Evolutionary conservation across 2,888 invertebrate genomes (phyloP).

Genomic region (Congeria kusceri): DNA sequence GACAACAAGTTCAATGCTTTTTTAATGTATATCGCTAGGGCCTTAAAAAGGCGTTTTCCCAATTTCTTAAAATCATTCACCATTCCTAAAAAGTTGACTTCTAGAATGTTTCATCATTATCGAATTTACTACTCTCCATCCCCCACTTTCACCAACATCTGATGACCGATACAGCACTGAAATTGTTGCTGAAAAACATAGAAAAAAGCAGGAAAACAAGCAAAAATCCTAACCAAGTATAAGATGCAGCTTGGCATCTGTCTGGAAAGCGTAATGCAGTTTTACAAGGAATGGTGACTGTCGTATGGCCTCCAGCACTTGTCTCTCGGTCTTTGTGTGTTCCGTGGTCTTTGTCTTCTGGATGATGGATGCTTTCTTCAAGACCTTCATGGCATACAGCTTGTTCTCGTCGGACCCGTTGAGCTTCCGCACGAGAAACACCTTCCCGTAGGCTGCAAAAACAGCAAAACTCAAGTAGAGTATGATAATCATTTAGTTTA

Average conservation of each 20-base stretch:
- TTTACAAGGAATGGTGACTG: slow-evolving; percentile 98
- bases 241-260: slow-evolving; percentile 97
- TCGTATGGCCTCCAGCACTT: slow-evolving; percentile 97
- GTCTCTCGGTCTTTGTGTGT: slow-evolving; percentile 98
- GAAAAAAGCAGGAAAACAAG: neutral
- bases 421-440: slow-evolving; percentile 96
- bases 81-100: too few relatives aligned
- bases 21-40: too few relatives aligned
- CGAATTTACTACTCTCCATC: too few relatives aligned
- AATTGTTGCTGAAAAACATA: neutral
- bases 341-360: slow-evolving; percentile 89
- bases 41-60: too few relatives aligned
- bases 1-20: too few relatives aligned
- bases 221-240: slow-evolving; percentile 92
- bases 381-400: slow-evolving; percentile 98
- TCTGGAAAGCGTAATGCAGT: slow-evolving; percentile 99
- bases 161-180: too few relatives aligned
- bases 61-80: too few relatives aligned
- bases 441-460: slow-evolving; percentile 89
- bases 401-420: slow-evolving; percentile 93
- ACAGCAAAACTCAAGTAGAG: neutral
- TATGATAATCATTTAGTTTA: too few relatives aligned
- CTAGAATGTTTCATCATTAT: too few relatives aligned
- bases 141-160: too few relatives aligned
- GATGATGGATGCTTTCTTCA: slow-evolving; percentile 97